Evolutionary conservation across 2,797 vertebrate genomes (phyloP), one percentile per base, ranked within the genome.

Genomic region (Lerista edwardsae): DNA sequence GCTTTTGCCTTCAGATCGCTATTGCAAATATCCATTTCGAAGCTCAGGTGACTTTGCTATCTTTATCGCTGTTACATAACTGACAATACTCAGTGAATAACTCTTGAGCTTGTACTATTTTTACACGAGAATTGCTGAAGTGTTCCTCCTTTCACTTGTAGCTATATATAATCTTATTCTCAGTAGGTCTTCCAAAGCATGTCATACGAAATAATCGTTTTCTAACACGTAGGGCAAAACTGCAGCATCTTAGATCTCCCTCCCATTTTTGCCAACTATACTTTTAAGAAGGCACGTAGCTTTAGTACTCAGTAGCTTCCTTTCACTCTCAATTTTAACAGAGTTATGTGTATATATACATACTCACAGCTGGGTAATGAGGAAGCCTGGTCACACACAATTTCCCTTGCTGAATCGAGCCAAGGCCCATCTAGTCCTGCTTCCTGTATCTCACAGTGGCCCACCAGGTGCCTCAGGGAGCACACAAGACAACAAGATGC

Each of bases 111-210:
- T 65, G 76, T 86, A 76, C 75, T 88, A 65, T 84, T 84, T 76
- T 84, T 88, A 44, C 6, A 29, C 59, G 12, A 64, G 55, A 87
- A 41, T 83, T 75, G 25, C 1, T 84, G 74, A 89, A 84, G 14
- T 61, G 80, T 59, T 81, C 67, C 59, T 19, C 47, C 6, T 86
- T 91, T 91, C 80, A 79, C 88, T 89, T 76, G 86, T 84, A 25
- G 15, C 87, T 91, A 76, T 88, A 55, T 84, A 91, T 84, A 92
- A 85, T 2, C 65, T 84, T 67, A 78, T 79, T 86, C 23, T 83
- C 83, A 59, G 61, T 31, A 47, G 89, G 82, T 64, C 44, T 92
- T 88, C 80, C 81, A 78, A 91, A 74, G 21, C 31, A 55, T 39
- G 23, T 82, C 10, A 82, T 21, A 25, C 82, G 39, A 86, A 79